Evolutionary conservation across 1,140 invertebrate species (phyloP), one percentile per base, ranked within the genome.

Genomic region (Scaptomyza montana): DNA sequence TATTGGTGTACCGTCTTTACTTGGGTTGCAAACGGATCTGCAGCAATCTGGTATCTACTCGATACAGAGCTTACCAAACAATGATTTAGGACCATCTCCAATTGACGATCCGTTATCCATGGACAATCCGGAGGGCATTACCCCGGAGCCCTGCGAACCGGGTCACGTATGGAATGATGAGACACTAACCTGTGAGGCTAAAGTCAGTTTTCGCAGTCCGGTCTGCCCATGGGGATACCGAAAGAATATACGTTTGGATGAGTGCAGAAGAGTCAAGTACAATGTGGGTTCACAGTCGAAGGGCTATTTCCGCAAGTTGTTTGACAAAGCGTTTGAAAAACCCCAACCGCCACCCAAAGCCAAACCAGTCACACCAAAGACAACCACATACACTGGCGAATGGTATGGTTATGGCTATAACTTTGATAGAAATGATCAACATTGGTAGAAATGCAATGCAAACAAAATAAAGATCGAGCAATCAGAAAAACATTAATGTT

Each of bases 391-490:
- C 10, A 64, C 62, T 3, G 61, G 33, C 2, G 21, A 25, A 0
- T 70, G 55, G 55, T 70, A 6, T 13, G 67, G 66, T 5, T 74
- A 74, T 13, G 66, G 72, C 21, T 36, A 54, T 6, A 57, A 60
- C 36, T 56, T 12, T 41, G 67, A 46, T 19, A 30, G 12, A 7
- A 16, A 62, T 30, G 8, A 62, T 6, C 16, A 39, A 3, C 49
- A 46, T 33, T 61, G 56, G 39, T 61, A n/a, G 39, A 45, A 1
- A n/a, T 41, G 7, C n/a, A 2, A 21, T 2, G 7, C 10, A 12
- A 4, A 16, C n/a, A 12, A 13, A n/a, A 16, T 25, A 16, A 13
- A 45, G 21, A 19, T 7, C 19, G 7, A 50, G 21, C 13, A 36
- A 10, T 36, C 33, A 36, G 0, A 9, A 36, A 36, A 36, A 36